Percentiles rank a stretch among this genome's conserved stretches.
These are phyloP conservation scores for Pipistrellus pygmaeus DNA, from an alignment of 2,797 vertebrate genomes.

Conservation along the genomic window DNA sequence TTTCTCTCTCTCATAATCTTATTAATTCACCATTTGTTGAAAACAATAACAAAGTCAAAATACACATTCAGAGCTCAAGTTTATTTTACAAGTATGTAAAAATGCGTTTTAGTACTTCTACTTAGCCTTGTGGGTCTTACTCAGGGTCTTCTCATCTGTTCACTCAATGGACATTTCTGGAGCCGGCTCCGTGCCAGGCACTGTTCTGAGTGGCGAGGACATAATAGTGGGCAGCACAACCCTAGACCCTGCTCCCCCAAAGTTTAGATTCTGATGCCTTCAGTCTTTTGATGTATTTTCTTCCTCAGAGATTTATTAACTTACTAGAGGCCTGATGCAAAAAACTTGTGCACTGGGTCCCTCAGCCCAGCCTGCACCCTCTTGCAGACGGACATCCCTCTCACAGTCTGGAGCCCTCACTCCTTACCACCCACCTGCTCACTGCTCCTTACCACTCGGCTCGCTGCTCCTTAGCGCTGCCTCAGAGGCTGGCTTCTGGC, in stretches of 20 bases:
- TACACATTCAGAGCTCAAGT: not conserved
- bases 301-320: not conserved
- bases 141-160: not conserved
- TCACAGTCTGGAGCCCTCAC: too few relatives aligned
- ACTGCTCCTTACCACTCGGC: too few relatives aligned
- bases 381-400: too few relatives aligned
- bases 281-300: not conserved
- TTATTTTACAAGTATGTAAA: not conserved
- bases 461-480: too few relatives aligned
- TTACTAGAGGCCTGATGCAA: not conserved
- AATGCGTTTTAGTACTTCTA: not conserved
- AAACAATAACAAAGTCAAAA: conserved; percentile 20
- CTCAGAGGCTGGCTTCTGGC: too few relatives aligned
- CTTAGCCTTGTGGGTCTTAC: not conserved
- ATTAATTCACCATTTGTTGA: not conserved
- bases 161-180: not conserved
- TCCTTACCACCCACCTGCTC: too few relatives aligned
- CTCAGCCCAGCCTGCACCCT: too few relatives aligned
- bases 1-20: not conserved
- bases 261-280: not conserved
- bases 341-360: too few relatives aligned
- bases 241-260: not conserved
- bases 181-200: not conserved
- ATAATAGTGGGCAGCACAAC: not conserved
- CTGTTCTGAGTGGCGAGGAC: too few relatives aligned